These are phyloP conservation scores for Agrochola litura DNA, from an alignment of 2,888 invertebrate genomes.

Conservation along the genomic window DNA sequence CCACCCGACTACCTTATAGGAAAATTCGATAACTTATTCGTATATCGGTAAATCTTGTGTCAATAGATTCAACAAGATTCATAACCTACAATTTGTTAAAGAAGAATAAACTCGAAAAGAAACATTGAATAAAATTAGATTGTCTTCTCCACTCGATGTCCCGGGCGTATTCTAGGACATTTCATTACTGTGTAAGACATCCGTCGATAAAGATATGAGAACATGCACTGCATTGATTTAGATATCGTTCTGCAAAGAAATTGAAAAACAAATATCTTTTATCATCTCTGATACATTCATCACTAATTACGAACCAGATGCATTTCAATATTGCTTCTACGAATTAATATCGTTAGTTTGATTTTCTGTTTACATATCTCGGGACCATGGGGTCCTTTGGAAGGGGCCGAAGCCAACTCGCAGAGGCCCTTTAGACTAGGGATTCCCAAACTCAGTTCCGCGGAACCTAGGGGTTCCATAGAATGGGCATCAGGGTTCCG, in stretches of 20 bases:
- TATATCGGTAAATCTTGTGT: no score
- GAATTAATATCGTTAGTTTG: background rate
- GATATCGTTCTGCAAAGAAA: background rate
- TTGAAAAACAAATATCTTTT: background rate
- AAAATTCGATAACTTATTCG: background rate
- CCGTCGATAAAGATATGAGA: constrained; percentile 11
- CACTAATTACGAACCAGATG: background rate
- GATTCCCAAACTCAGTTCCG: no score
- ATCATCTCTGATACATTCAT: background rate
- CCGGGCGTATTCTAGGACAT: constrained; percentile 34
- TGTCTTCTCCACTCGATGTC: constrained; percentile 27
- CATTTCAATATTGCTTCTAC: background rate
- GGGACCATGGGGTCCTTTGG: background rate
- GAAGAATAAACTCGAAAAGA: background rate
- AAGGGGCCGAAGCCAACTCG: background rate
- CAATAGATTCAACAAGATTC: background rate
- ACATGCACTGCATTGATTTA: constrained; percentile 31
- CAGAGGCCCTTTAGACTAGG: no score
- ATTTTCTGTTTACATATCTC: background rate
- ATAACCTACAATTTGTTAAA: background rate
- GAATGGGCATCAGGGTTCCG: no score
- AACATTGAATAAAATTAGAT: constrained; percentile 40
- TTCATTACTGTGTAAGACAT: constrained; percentile 57
- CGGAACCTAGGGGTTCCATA: no score
- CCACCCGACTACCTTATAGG: background rate